A percentile compares a stretch with the other conserved stretches of the same genome.
Evolutionary conservation across 2,888 invertebrate genomes (phyloP).

Genomic region (Drosophila subsilvestris): DNA sequence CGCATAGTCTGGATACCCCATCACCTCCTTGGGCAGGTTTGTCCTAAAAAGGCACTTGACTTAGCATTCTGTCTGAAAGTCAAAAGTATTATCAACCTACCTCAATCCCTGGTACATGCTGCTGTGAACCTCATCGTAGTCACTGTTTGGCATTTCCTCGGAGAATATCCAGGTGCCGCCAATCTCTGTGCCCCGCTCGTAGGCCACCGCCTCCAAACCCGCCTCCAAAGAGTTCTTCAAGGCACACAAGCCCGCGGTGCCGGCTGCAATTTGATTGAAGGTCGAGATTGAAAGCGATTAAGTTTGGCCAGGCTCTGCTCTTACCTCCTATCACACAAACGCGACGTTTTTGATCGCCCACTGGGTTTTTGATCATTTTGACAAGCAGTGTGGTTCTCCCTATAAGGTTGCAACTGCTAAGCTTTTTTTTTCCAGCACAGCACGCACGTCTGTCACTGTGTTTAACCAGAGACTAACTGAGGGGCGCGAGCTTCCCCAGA

Average conservation of each 20-base stretch:
- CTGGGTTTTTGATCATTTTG: constrained; percentile 53
- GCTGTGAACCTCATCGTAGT: constrained; percentile 93
- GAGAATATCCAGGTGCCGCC: constrained; percentile 98
- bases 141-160: constrained; percentile 89
- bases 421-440: no score
- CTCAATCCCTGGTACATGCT: constrained; percentile 96
- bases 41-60: constrained; percentile 86
- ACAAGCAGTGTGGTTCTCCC: not conserved
- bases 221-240: constrained; percentile 87
- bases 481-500: constrained; percentile 36
- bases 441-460: constrained; percentile 21
- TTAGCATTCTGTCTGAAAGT: no score
- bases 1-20: constrained; percentile 95
- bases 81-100: constrained; percentile 84
- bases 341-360: constrained; percentile 60
- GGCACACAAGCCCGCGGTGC: constrained; percentile 94
- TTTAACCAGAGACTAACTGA: constrained; percentile 35
- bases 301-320: no score
- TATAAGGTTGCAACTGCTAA: not conserved
- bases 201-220: constrained; percentile 87
- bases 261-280: constrained; percentile 85
- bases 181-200: constrained; percentile 90
- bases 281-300: not conserved
- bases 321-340: constrained; percentile 89
- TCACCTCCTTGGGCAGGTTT: constrained; percentile 96